A percentile compares a stretch with the other conserved stretches of the same genome.
Evolutionary conservation across 2,797 vertebrate species (phyloP).

Genomic region (Morelia viridis): DNA sequence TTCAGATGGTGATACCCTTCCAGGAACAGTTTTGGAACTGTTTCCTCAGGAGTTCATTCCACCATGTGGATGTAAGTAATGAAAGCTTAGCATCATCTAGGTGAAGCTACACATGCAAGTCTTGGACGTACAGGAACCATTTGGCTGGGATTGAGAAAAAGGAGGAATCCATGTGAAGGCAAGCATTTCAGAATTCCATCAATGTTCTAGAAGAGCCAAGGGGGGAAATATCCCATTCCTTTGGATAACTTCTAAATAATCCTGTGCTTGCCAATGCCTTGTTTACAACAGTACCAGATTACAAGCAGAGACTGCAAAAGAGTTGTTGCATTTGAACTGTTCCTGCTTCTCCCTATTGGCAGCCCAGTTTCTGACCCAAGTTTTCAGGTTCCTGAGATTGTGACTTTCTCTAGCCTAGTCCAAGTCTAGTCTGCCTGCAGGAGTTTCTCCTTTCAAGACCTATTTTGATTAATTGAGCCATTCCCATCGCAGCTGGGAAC

Average conservation of each 20-base stretch:
- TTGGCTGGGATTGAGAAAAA: not conserved
- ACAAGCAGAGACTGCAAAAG: not conserved
- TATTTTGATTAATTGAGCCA: constrained; percentile 66
- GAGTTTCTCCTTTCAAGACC: constrained; percentile 52
- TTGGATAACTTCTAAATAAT: not conserved
- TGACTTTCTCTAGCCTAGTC: constrained; percentile 3
- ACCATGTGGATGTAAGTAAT: not conserved
- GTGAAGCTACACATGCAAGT: not conserved
- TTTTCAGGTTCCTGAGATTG: constrained; percentile 30
- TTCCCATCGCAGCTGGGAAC: constrained; percentile 68
- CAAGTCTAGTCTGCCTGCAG: not conserved
- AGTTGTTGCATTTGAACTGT: not conserved
- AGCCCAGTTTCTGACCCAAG: constrained; percentile 27
- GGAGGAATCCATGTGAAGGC: not conserved
- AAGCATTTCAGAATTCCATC: not conserved
- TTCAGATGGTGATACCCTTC: not conserved
- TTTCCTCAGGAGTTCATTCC: not conserved
- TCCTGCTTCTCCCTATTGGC: not conserved
- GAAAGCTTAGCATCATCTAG: not conserved
- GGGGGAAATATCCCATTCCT: not conserved
- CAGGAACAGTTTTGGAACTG: not conserved
- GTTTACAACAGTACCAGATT: not conserved
- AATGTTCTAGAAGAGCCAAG: not conserved
- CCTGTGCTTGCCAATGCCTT: no score
- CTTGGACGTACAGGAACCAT: not conserved